These are phyloP conservation scores for Chironomus tepperi DNA, from an alignment of 1,140 invertebrate genomes.

Conservation along the genomic window DNA sequence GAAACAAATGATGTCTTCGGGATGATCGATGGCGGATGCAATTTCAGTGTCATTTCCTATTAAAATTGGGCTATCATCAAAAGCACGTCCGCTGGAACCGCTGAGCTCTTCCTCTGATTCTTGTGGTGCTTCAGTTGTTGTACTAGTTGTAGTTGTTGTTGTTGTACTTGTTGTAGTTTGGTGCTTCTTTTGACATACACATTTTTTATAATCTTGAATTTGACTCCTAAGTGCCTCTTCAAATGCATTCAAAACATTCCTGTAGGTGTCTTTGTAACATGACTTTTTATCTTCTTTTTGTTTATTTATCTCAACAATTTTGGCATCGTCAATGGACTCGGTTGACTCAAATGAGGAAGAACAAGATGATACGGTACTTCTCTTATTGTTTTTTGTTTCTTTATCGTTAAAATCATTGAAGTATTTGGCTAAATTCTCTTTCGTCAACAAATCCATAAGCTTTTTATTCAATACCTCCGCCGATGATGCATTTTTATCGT, in stretches of 20 bases:
- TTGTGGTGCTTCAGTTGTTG: not conserved
- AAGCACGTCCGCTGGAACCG: not conserved
- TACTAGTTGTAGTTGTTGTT: not conserved
- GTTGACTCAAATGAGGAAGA: not conserved
- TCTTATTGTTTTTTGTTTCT: not conserved
- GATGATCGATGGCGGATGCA: not conserved
- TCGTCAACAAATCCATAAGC: not conserved
- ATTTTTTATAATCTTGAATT: not conserved
- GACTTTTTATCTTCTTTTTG: not conserved
- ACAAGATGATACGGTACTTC: not conserved
- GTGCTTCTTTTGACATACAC: not conserved
- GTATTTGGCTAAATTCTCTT: not conserved
- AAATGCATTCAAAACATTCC: not conserved
- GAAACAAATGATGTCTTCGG: constrained; percentile 12
- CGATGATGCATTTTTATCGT: not conserved
- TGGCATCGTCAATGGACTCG: not conserved
- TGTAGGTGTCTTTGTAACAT: constrained; percentile 1
- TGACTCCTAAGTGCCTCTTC: constrained; percentile 8
- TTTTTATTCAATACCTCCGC: not conserved
- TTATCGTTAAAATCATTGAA: constrained; percentile 2
- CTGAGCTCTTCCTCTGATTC: not conserved
- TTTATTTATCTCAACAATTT: not conserved
- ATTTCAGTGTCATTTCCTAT: not conserved
- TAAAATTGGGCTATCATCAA: not conserved
- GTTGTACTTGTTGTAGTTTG: not conserved